Evolutionary conservation across 2,113 vertebrate genomes (phyloP).

Genomic region (Blennius ocellaris): DNA sequence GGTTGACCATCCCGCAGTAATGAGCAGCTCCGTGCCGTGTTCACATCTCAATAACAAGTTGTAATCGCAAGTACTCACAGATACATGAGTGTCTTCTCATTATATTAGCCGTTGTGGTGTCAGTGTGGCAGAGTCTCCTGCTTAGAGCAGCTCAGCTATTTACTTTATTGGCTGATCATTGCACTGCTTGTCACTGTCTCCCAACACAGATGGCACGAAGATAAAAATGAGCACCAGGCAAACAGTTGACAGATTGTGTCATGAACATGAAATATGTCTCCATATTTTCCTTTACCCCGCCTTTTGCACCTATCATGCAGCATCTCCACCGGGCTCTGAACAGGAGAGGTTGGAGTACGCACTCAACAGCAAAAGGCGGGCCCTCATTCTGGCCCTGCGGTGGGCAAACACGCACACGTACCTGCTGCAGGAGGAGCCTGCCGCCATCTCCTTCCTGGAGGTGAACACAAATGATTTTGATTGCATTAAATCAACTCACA

Average conservation of each 20-base stretch:
- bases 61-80: constrained; percentile 9
- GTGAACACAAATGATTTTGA: constrained; percentile 68
- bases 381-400: constrained; percentile 90
- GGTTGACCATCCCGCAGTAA: constrained; percentile 36
- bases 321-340: constrained; percentile 93
- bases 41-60: constrained; percentile 46
- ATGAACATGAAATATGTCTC: background rate
- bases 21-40: constrained; percentile 31
- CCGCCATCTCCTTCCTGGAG: constrained; percentile 92
- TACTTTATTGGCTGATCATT: background rate
- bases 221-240: background rate
- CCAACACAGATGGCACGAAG: no score
- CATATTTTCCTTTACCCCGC: constrained; percentile 69
- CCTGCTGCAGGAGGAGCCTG: constrained; percentile 92
- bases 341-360: constrained; percentile 95
- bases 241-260: background rate
- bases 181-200: background rate
- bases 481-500: background rate
- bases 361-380: constrained; percentile 91
- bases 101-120: constrained; percentile 25
- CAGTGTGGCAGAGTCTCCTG: background rate
- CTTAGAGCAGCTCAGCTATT: background rate
- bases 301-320: constrained; percentile 89
- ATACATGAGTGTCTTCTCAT: constrained; percentile 23
- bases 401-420: constrained; percentile 91